Base-by-base conservation (phyloP, 1,140 invertebrate genomes). In the Zaprionus africanus region DNA sequence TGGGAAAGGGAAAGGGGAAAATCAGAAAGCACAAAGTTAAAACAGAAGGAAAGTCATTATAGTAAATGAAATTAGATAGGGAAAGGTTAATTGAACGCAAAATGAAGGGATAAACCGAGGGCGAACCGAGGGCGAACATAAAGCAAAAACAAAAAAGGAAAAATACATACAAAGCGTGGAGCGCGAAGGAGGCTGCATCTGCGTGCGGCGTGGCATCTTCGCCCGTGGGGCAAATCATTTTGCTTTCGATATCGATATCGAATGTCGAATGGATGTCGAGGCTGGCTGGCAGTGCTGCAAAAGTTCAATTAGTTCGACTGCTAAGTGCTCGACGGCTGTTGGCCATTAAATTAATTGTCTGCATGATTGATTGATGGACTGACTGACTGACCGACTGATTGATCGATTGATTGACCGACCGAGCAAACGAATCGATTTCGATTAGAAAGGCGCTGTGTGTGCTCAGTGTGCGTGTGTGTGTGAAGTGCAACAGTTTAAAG, bases 391-490 rank as follows among this genome's bases (percentile, higher is more conserved):
- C 68, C 72, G 74, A 73, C 68, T 65, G 69, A 74, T 68, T 59
- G 34, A 59, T 59, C 36, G 59, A 59, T 36, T 28, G 62, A 11
- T 7, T n/a, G 41, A 46, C 3, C 17, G 41, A 17, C 0, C 13
- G 36, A 38, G 12, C 36, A 38, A 38, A 5, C 36, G 36, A 38
- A 87, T 86, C 76, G 80, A 78, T 82, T 87, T 82, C 58, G 66
- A 87, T 87, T 80, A 83, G 57, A 46, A 19, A 43, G 5, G 22
- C 28, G 53, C n/a, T 53, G 53, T 59, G 60, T 13, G 34, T 12
- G 4, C 34, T 46, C 22, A 22, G 22, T 22, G 66, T 46, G 31
- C 36, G 51, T 58, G 28, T 58, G 54, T 51, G 13, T 19, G 28
- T 61, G 46, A 26, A 58, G 60, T 15, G 69, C 75, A 77, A 77